Percentiles rank a stretch among this genome's conserved stretches.
These are phyloP conservation scores for Cosmia pyralina DNA, from an alignment of 2,888 invertebrate species.

Conservation along the genomic window DNA sequence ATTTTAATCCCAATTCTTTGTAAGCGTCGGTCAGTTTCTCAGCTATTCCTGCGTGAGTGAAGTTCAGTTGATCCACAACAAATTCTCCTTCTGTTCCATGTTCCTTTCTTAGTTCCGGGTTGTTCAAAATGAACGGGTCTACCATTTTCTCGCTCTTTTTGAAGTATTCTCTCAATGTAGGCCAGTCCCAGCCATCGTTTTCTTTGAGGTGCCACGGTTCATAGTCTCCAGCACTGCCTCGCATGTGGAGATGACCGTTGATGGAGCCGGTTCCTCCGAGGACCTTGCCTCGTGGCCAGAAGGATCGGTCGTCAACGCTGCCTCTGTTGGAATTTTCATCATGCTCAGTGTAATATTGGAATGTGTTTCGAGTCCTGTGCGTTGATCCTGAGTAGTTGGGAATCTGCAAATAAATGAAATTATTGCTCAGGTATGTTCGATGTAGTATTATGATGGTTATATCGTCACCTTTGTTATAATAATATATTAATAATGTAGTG, in stretches of 20 bases:
- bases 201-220: slow-evolving; percentile 78
- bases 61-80: slow-evolving; percentile 86
- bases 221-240: slow-evolving; percentile 82
- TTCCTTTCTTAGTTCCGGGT: slow-evolving; percentile 77
- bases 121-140: slow-evolving; percentile 81
- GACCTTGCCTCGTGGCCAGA: slow-evolving; percentile 84
- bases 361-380: slow-evolving; percentile 76
- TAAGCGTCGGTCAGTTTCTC: slow-evolving; percentile 83
- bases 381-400: slow-evolving; percentile 81
- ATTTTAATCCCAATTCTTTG: slow-evolving; percentile 86
- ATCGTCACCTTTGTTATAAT: not conserved
- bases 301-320: slow-evolving; percentile 73
- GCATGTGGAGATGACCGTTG: slow-evolving; percentile 84
- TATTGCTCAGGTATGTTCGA: not conserved
- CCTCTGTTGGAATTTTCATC: slow-evolving; percentile 79
- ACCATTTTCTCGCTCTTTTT: slow-evolving; percentile 84
- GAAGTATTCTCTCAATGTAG: slow-evolving; percentile 79
- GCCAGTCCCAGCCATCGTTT: slow-evolving; percentile 85
- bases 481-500: too few species aligned
- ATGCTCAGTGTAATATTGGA: slow-evolving; percentile 82
- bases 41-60: slow-evolving; percentile 78
- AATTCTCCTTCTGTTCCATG: slow-evolving; percentile 88
- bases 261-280: slow-evolving; percentile 86
- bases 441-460: not conserved
- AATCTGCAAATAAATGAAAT: slow-evolving; percentile 72